A percentile compares a stretch with the other conserved stretches of the same genome.
Evolutionary conservation across 2,113 vertebrate species (phyloP).

Genomic region (Lipotes vexillifer): DNA sequence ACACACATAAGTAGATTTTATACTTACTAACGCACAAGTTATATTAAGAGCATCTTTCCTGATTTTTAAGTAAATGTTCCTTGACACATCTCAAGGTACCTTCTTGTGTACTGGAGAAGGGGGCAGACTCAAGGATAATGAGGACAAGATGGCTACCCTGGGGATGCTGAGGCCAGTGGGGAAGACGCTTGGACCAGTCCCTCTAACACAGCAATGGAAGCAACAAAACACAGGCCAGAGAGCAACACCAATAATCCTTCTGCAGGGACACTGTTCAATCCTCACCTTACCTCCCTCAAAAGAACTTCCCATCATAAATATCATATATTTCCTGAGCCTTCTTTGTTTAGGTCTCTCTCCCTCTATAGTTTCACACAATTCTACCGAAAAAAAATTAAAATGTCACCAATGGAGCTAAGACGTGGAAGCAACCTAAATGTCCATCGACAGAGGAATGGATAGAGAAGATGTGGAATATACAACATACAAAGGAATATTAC

Average conservation of each 20-base stretch:
- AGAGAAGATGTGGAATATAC: too few species aligned
- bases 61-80: background rate
- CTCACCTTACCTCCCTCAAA: background rate
- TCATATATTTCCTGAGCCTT: background rate
- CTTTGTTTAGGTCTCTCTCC: background rate
- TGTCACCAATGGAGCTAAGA: background rate
- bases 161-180: background rate
- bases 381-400: background rate
- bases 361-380: background rate
- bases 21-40: background rate
- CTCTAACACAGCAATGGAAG: background rate
- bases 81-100: background rate
- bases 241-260: background rate
- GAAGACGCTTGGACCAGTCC: background rate
- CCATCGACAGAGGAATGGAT: background rate
- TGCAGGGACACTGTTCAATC: background rate
- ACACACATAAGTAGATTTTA: background rate
- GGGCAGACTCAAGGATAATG: background rate
- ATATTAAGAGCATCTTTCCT: background rate
- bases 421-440: background rate
- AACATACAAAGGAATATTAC: background rate
- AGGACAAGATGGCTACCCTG: background rate
- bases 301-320: background rate
- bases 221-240: background rate
- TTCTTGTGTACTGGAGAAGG: background rate